Evolutionary conservation across 2,797 vertebrate genomes (phyloP).

Genomic region (Euthynnus affinis): DNA sequence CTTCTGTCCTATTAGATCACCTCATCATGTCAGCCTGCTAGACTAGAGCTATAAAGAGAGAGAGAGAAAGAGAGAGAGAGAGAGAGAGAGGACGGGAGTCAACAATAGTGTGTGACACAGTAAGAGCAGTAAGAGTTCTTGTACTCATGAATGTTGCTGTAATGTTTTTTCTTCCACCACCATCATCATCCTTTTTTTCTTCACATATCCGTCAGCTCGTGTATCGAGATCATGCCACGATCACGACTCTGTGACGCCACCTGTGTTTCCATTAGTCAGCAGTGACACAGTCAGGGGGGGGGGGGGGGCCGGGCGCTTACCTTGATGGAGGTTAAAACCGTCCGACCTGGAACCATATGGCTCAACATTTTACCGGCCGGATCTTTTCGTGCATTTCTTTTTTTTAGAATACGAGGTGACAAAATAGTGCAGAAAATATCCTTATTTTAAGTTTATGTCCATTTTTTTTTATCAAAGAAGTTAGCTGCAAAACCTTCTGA

Average conservation of each 20-base stretch:
- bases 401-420: background rate
- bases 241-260: background rate
- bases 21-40: constrained; percentile 68
- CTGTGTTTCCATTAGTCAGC: background rate
- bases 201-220: background rate
- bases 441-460: background rate
- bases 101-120: constrained; percentile 29
- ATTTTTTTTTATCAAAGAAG: background rate
- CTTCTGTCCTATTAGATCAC: constrained; percentile 77
- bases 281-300: background rate
- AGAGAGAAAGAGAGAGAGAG: constrained; percentile 14
- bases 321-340: background rate
- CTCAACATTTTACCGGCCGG: background rate
- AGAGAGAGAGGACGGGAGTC: constrained; percentile 22
- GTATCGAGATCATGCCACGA: background rate
- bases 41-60: constrained; percentile 36
- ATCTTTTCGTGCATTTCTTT: background rate
- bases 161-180: constrained; percentile 5
- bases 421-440: background rate
- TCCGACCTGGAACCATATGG: background rate
- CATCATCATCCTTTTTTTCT: too few species aligned
- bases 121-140: constrained; percentile 35
- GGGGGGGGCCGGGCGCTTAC: background rate
- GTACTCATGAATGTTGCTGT: background rate
- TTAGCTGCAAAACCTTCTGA: too few species aligned